phyloP scores from a whole-genome alignment of 1,140 invertebrate genomes.

The Drosophila athabasca region DNA sequence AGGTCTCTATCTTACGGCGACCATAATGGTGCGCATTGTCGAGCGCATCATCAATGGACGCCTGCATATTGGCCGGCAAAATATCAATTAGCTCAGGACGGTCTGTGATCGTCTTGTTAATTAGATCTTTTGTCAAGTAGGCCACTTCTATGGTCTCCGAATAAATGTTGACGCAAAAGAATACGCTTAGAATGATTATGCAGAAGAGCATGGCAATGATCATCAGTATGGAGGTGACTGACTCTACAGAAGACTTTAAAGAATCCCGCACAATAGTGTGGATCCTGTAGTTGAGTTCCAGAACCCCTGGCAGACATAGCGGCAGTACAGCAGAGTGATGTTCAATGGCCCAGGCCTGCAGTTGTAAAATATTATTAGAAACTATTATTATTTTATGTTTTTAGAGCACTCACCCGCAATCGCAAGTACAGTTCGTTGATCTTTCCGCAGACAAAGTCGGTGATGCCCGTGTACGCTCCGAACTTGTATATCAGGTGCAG shows the following conservation, averaged over 20 bases:
- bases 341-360: conserved; percentile 83
- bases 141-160: conserved; percentile 97
- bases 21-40: conserved; percentile 97
- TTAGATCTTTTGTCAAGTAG: conserved; percentile 93
- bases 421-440: conserved; percentile 53
- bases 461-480: conserved; percentile 69
- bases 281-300: conserved; percentile 85
- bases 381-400: neutral
- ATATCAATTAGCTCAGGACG: conserved; percentile 92
- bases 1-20: conserved; percentile 79
- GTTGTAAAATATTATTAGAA: neutral
- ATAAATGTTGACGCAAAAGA: conserved; percentile 90
- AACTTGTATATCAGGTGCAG: conserved; percentile 70
- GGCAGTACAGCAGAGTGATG: conserved; percentile 86
- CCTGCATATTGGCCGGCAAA: conserved; percentile 90
- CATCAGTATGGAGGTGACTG: conserved; percentile 86
- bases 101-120: conserved; percentile 95
- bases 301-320: conserved; percentile 86
- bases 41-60: conserved; percentile 91
- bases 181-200: conserved; percentile 84
- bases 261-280: conserved; percentile 84
- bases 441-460: conserved; percentile 63
- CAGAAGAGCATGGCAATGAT: conserved; percentile 88
- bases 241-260: conserved; percentile 86
- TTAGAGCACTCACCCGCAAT: conserved; percentile 42